Evolutionary conservation across 2,888 invertebrate genomes (phyloP), one percentile per base, ranked within the genome.

Genomic region (Chromoteleia sp.): DNA sequence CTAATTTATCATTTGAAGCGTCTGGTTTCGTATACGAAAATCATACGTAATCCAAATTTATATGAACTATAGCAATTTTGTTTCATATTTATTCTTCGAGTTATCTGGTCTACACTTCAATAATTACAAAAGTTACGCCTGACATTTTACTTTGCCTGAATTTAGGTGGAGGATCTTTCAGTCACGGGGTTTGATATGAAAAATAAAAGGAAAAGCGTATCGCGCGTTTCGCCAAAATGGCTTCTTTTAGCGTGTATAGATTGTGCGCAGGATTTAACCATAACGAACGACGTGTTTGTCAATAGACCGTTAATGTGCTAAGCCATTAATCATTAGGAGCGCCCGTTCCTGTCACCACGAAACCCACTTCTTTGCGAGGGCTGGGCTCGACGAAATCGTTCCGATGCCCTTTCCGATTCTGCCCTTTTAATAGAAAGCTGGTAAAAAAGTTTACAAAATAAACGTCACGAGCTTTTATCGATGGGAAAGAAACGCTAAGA

Each of bases 261-360:
- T 76, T 81, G 80, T 68, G 71, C 65, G 52, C 71, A 65, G 83
- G 77, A 83, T 82, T 76, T 54, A 76, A 81, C 81, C 83, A 84
- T 85, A 88, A 88, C 87, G 88, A 87, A 88, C 87, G 89, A 89
- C 89, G 88, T 89, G 92, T 91, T 92, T 92, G 92, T 92, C 92
- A 92, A 92, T 92, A 90, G 92, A 87, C 89, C 88, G 92, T 92
- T 92, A 92, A 92, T 92, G 92, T 90, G 87, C 90, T 92, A 90
- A 91, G 91, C 91, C 92, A 92, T 92, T 92, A 92, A 92, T 92
- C 92, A 92, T 92, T 91, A 89, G 88, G 87, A 84, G 86, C 86
- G 88, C 78, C 86, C 87, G 87, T 83, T 88, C 85, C 88, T 90
- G 90, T 88, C 90, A 89, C 85, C 89, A 87, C 86, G 71, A 83